Evolutionary conservation across 1,140 invertebrate genomes (phyloP).

Genomic region (Danaus plexippus): DNA sequence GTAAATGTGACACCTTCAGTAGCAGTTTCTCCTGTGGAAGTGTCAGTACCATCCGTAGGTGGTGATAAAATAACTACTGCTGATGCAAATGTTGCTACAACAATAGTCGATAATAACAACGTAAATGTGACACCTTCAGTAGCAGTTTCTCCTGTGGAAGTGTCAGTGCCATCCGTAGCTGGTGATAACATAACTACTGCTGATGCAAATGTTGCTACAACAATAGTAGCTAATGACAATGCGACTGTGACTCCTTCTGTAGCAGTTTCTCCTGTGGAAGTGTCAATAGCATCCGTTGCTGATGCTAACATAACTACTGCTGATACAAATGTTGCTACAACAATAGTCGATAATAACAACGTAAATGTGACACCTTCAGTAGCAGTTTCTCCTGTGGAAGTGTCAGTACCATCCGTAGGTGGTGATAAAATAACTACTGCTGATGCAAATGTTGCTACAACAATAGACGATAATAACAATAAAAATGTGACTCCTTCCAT

Average conservation of each 20-base stretch:
- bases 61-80: background rate
- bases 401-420: background rate
- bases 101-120: background rate
- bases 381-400: background rate
- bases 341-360: background rate
- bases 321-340: background rate
- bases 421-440: background rate
- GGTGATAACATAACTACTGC: background rate
- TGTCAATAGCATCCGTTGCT: background rate
- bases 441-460: background rate
- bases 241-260: background rate
- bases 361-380: background rate
- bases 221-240: background rate
- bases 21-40: no score
- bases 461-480: constrained; percentile 2
- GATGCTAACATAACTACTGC: background rate
- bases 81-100: background rate
- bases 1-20: no score
- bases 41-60: background rate
- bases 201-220: background rate
- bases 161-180: background rate
- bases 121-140: background rate
- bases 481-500: no score
- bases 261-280: background rate
- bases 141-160: background rate